Evolutionary conservation across 2,113 vertebrate genomes (phyloP), one percentile per base, ranked within the genome.

Genomic region (Lamprotornis superbus): DNA sequence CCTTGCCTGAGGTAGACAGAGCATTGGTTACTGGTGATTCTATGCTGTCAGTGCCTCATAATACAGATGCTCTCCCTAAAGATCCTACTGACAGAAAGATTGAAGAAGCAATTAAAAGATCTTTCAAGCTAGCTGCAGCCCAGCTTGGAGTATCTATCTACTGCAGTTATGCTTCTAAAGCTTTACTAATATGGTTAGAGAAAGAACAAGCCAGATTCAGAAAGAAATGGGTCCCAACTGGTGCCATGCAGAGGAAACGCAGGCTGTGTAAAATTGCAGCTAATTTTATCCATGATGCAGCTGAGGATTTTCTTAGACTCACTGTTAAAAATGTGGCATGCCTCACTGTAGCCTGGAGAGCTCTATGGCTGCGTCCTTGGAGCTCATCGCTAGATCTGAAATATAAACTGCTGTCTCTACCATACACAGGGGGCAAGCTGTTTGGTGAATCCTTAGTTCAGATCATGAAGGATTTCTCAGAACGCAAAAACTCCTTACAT

Each of bases 281-380:
- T 89, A 44, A 92, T 95, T 97, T 97, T 89, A 96, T 97, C 73
- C 91, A 93, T 15, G 94, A 97, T 89, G 95, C 97, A 96, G 96
- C 95, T 86, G 94, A 96, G 83, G 95, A 97, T 87, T 93, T 88
- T 91, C 95, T 96, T 14, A 89, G 70, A 60, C 95, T 97, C 86
- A 95, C 95, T 8, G 2, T 95, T 87, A 96, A 97, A 95, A 97
- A 33, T 17, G 73, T 81, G 37, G 95, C 95, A 15, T 95, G 93
- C 52, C 96, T 96, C 67, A 87, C 79, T 60, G 83, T 95, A 47
- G 95, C 96, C 78, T 87, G 96, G 94, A 96, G 94, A 86, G 87
- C 94, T 78, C 15, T 96, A 10, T 93, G 93, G 94, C 74, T 97
- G 33, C 80, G 85, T 61, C 86, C 90, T 71, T 96, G 93, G 94